Evolutionary conservation across 2,797 vertebrate species (phyloP).

Genomic region (Forpus xanthops): DNA sequence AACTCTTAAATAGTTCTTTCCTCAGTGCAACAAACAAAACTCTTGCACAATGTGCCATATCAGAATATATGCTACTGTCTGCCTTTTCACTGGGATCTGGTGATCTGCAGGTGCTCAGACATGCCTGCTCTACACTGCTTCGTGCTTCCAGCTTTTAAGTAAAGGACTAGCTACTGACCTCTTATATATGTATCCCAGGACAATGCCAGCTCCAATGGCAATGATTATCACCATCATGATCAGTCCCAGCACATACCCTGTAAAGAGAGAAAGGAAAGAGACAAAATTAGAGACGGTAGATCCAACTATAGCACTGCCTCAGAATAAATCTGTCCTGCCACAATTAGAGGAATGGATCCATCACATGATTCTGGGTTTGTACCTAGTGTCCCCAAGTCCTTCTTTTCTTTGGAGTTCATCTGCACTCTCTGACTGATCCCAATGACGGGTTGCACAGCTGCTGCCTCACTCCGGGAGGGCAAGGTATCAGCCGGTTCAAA

Average conservation of each 20-base stretch:
- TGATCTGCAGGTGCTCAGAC: not conserved
- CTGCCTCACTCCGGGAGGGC: slow-evolving; percentile 74
- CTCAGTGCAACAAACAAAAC: not conserved
- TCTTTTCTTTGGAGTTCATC: slow-evolving; percentile 86
- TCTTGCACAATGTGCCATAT: not conserved
- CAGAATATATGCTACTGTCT: not conserved
- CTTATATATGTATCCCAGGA: slow-evolving; percentile 81
- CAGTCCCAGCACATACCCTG: slow-evolving; percentile 79
- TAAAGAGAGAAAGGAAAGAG: not conserved
- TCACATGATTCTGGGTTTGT: not conserved
- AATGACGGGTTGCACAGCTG: slow-evolving; percentile 83
- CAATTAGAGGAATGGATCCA: not conserved
- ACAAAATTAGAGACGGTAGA: not conserved
- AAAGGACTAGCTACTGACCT: slow-evolving; percentile 71
- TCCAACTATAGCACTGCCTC: not conserved
- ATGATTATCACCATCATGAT: slow-evolving; percentile 81
- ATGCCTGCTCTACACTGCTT: not conserved
- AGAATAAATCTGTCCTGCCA: not conserved
- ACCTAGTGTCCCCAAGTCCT: slow-evolving; percentile 87
- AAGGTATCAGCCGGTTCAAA: slow-evolving; percentile 71
- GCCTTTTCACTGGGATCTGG: not conserved
- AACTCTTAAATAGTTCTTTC: not conserved
- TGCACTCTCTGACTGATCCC: slow-evolving; percentile 89
- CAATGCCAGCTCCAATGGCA: slow-evolving; percentile 73
- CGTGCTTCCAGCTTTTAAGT: not conserved